Conservation (phyloP, 2,797 vertebrate species). For the Cryptoblepharus egeriae region DNA sequence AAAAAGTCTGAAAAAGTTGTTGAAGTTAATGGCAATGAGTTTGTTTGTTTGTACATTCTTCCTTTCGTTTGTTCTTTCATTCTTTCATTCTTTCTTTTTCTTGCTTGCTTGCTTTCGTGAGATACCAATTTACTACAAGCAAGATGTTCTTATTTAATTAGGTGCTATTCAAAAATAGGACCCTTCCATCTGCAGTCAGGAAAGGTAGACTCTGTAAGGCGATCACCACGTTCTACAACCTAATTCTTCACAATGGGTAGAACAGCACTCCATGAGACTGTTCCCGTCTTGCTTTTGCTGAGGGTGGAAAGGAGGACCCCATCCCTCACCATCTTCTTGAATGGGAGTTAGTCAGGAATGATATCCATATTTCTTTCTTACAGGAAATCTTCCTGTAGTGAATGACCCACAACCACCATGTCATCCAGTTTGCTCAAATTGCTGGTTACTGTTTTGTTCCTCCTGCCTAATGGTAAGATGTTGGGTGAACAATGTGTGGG, state of each 20-base stretch:
- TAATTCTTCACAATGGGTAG: background rate
- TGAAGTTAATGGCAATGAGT: no score
- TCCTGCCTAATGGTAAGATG: constrained; percentile 25
- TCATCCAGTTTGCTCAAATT: background rate
- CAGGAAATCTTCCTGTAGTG: background rate
- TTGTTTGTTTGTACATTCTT: no score
- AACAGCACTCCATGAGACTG: background rate
- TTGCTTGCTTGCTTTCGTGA: no score
- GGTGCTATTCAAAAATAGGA: background rate
- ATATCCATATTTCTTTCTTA: background rate
- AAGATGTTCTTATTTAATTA: background rate
- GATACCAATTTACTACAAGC: background rate
- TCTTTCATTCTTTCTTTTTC: no score
- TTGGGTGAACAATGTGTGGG: no score
- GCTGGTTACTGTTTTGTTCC: background rate
- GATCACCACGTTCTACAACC: no score
- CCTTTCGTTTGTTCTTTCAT: no score
- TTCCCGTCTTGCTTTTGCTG: background rate
- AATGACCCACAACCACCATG: background rate
- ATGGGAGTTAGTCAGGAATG: background rate
- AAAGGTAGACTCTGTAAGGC: background rate
- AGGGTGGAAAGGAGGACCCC: no score
- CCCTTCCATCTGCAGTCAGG: background rate
- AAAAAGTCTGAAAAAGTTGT: no score
- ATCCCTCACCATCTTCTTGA: background rate